Base-by-base conservation (phyloP, 2,888 invertebrate genomes). In the Mesochorus sp. region DNA sequence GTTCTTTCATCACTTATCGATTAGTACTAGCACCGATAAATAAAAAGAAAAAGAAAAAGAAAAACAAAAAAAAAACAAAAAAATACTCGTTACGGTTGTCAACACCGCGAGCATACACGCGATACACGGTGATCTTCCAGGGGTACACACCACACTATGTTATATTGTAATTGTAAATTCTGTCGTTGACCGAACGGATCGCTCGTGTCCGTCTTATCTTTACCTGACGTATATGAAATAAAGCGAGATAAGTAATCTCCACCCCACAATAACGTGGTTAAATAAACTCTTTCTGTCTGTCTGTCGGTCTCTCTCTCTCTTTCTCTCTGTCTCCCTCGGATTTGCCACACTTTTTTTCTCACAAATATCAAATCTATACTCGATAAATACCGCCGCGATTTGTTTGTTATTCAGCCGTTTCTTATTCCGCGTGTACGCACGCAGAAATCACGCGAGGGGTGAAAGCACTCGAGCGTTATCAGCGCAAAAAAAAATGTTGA, bases 231-330 rank as follows among this genome's bases (percentile, higher is more conserved):
- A 61, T 61, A n/a, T n/a, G n/a, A n/a, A 66, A 59, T 34, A 49
- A 31, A 24, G 31, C 34, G 62, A 51, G 78, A 79, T 79, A 79
- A 73, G 62, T 77, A 68, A 53, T 79, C 74, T 61, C 49, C 70
- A 70, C 59, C 70, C 64, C 61, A 49, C 53, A 53, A 53, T 42
- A 19, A 19, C 44, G 28, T 8, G 31, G 42, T 57, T 51, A 39
- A 68, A 55, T 62, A 57, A 66, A 51, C 61, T 68, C 67, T 57
- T 37, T 42, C 37, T 53, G 5, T 24, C 39, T 21, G 21, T 37
- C 57, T 59, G 39, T 14, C 21, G 19, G 3, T 6, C 12, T 53
- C 51, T 28, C 5, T 28, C 26, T 6, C 10, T 1, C 44, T 47
- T 28, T 62, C 19, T 12, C 64, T 6, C 3, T 66, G 26, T 66